Conservation (phyloP, 2,797 vertebrate species). For the Schizopygopsis pylzovi region DNA sequence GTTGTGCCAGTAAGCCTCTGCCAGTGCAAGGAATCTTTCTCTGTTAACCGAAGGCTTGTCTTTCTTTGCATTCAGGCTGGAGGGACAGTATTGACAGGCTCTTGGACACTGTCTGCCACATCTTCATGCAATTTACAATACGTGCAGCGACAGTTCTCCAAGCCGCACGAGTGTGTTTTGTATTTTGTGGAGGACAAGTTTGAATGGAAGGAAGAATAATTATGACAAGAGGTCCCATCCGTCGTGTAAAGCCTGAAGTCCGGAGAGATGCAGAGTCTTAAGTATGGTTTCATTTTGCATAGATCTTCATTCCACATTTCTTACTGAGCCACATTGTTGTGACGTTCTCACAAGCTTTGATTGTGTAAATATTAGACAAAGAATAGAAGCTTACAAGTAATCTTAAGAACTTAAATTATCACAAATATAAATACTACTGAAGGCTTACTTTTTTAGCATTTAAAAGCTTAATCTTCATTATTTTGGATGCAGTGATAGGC, state of each 20-base stretch:
- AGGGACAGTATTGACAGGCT: conserved; percentile 45
- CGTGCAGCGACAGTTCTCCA: neutral
- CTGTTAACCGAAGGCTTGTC: conserved; percentile 43
- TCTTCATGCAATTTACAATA: conserved; percentile 37
- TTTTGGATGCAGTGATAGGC: conserved; percentile 18
- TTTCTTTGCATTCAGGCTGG: conserved; percentile 52
- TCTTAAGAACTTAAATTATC: conserved; percentile 21
- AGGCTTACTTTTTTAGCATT: conserved; percentile 39
- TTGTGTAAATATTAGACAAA: conserved; percentile 41
- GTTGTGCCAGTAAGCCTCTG: conserved; percentile 59
- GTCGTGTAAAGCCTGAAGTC: conserved; percentile 39
- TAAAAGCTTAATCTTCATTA: conserved; percentile 27
- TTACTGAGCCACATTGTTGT: conserved; percentile 44
- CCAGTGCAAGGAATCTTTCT: conserved; percentile 55
- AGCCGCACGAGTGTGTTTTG: conserved; percentile 33
- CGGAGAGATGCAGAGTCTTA: conserved; percentile 36
- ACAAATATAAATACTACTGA: conserved; percentile 9
- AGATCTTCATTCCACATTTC: conserved; percentile 28
- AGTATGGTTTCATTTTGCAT: conserved; percentile 36
- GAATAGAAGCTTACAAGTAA: conserved; percentile 45
- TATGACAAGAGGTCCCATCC: conserved; percentile 46
- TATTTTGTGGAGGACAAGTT: conserved; percentile 31
- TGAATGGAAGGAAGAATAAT: conserved; percentile 44
- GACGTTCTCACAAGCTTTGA: conserved; percentile 26
- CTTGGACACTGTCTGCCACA: conserved; percentile 37